These are phyloP conservation scores for Percina caprodes DNA, from an alignment of 2,113 vertebrate genomes.

Conservation along the genomic window DNA sequence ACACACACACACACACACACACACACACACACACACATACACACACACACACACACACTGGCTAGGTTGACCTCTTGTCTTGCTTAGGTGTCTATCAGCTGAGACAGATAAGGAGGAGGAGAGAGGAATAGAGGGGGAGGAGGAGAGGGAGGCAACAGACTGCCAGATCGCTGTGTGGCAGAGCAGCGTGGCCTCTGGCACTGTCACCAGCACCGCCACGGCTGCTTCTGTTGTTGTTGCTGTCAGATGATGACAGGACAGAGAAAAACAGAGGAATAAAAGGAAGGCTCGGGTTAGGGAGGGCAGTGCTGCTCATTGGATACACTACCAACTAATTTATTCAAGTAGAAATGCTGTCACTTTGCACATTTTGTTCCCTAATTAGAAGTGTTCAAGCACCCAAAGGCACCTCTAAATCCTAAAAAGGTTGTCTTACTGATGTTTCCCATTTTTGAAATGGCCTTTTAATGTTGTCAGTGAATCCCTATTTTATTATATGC, in stretches of 20 bases:
- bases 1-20: conserved; percentile 5
- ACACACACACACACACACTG: conserved; percentile 11
- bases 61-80: conserved; percentile 62
- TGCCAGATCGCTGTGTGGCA: conserved; percentile 68
- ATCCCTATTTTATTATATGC: too few relatives aligned
- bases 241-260: conserved; percentile 64
- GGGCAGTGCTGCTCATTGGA: conserved; percentile 24
- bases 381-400: conserved; percentile 13
- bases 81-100: conserved; percentile 65
- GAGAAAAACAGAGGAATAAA: conserved; percentile 49
- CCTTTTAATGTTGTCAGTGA: too few relatives aligned
- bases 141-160: conserved; percentile 51
- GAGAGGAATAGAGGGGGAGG: not conserved
- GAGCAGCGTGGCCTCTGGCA: conserved; percentile 68
- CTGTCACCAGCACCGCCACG: conserved; percentile 50
- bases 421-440: not conserved
- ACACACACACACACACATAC: not conserved
- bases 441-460: too few relatives aligned
- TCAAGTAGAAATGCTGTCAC: conserved; percentile 41
- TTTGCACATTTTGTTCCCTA: conserved; percentile 9
- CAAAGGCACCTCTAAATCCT: not conserved
- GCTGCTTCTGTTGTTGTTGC: conserved; percentile 49
- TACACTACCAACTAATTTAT: conserved; percentile 19
- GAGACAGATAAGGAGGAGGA: conserved; percentile 43
- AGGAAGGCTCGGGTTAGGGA: conserved; percentile 24